These are phyloP conservation scores for Micronycteris hirsuta DNA, from an alignment of 2,113 vertebrate species.

Conservation along the genomic window DNA sequence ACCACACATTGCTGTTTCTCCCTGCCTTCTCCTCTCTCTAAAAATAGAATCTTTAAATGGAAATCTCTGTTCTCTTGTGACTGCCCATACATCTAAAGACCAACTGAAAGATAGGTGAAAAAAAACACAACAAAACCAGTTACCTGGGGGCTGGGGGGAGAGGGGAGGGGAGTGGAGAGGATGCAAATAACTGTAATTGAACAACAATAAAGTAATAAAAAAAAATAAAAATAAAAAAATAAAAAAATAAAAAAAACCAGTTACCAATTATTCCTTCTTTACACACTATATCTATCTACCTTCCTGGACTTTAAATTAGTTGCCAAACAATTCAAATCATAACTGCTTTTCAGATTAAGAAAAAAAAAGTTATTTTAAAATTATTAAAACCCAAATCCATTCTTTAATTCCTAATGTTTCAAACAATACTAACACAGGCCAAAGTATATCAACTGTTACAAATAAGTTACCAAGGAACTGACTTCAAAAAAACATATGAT, in stretches of 20 bases:
- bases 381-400: neutral
- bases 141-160: too few species aligned
- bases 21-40: too few species aligned
- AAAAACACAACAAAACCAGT: neutral
- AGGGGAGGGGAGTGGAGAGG: too few species aligned
- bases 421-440: neutral
- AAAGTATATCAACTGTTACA: neutral
- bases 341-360: slow-evolving; percentile 19
- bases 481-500: slow-evolving; percentile 22
- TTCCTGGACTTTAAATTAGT: slow-evolving; percentile 14
- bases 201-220: too few species aligned
- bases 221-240: too few species aligned
- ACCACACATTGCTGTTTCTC: too few species aligned
- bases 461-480: slow-evolving; percentile 35
- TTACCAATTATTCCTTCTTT: neutral
- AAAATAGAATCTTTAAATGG: too few species aligned
- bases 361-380: neutral
- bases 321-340: slow-evolving; percentile 16
- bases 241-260: too few species aligned
- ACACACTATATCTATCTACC: neutral
- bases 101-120: neutral
- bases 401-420: slow-evolving; percentile 17
- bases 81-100: neutral
- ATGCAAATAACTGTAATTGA: too few species aligned
- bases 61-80: slow-evolving; percentile 16